These are phyloP conservation scores for Euplexia lucipara DNA, from an alignment of 2,888 invertebrate genomes.

Conservation along the genomic window DNA sequence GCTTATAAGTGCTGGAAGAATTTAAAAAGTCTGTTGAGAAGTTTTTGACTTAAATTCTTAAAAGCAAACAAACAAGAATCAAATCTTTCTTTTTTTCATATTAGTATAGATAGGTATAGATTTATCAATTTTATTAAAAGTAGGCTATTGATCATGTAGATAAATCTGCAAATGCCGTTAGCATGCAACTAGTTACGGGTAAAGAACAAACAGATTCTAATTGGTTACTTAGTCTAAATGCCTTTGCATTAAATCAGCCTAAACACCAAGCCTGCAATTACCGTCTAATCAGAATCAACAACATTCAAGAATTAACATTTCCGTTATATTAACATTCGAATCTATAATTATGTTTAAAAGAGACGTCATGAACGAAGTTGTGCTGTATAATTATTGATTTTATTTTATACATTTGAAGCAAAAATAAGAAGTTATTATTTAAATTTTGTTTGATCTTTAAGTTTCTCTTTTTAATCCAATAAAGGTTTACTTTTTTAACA, in stretches of 20 bases:
- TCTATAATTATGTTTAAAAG: slow-evolving; percentile 56
- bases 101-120: too few relatives aligned
- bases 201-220: slow-evolving; percentile 54
- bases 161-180: too few relatives aligned
- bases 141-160: too few relatives aligned
- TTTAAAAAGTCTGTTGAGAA: too few relatives aligned
- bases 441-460: neutral
- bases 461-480: neutral
- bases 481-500: neutral
- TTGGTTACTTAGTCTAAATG: slow-evolving; percentile 58
- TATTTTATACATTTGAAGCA: neutral
- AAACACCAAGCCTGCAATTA: slow-evolving; percentile 65
- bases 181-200: slow-evolving; percentile 30
- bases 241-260: slow-evolving; percentile 64
- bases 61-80: too few relatives aligned
- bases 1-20: too few relatives aligned
- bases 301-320: slow-evolving; percentile 67
- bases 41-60: too few relatives aligned
- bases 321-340: slow-evolving; percentile 63
- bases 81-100: too few relatives aligned
- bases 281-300: slow-evolving; percentile 58
- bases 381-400: slow-evolving; percentile 12
- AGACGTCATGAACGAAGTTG: slow-evolving; percentile 20
- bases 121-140: too few relatives aligned
- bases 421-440: too few relatives aligned